Evolutionary conservation across 92 coral and sea anemone species (phyloP).

Genomic region (Epizoanthus rinbou): DNA sequence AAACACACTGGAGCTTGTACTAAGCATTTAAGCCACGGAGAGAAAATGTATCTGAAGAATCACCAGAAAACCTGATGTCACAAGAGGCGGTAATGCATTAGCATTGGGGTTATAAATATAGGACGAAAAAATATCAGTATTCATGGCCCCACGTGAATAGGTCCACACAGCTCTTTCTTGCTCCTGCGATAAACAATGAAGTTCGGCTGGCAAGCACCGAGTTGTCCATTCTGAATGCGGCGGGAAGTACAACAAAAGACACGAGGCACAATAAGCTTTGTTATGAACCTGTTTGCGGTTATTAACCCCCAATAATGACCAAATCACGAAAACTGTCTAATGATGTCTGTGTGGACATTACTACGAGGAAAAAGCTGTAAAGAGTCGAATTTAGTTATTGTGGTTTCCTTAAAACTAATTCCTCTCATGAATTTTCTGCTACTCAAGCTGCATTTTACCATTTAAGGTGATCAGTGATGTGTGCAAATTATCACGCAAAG

Average conservation of each 20-base stretch:
- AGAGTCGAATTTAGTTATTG: background rate
- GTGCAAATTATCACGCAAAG: slow-evolving; percentile 29
- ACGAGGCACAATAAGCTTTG: slow-evolving; percentile 1
- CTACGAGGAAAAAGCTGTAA: background rate
- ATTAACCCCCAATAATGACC: background rate
- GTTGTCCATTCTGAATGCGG: background rate
- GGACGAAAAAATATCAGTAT: too few species aligned
- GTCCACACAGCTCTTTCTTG: background rate
- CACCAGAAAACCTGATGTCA: too few species aligned
- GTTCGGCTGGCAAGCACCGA: background rate
- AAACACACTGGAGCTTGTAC: too few species aligned
- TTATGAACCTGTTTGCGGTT: slow-evolving; percentile 7
- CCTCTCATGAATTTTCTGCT: background rate
- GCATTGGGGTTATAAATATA: too few species aligned
- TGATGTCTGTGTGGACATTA: background rate
- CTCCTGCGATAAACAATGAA: background rate
- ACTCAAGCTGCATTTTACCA: background rate
- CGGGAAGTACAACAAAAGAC: slow-evolving; percentile 13
- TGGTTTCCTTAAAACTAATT: background rate
- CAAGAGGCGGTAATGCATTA: too few species aligned
- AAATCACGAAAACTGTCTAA: background rate
- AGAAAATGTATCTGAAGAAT: background rate
- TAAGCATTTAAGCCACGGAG: background rate
- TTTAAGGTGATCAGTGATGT: slow-evolving; percentile 1
- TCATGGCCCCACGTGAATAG: too few species aligned